These are phyloP conservation scores for Lasioglossum malachurum DNA, from an alignment of 2,888 invertebrate species.

Conservation along the genomic window DNA sequence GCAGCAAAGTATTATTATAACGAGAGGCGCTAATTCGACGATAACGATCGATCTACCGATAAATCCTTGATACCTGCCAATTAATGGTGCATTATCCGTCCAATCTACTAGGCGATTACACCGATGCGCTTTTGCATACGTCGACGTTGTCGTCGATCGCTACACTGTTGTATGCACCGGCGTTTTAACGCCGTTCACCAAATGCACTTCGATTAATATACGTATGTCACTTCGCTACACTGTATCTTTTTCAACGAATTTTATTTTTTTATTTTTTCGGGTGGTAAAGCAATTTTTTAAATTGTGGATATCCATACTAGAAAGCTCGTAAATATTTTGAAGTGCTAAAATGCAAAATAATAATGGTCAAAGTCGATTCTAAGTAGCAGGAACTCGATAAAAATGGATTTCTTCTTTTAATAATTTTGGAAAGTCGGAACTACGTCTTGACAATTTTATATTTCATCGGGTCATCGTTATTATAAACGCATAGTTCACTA, in stretches of 20 bases:
- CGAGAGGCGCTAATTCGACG: background rate
- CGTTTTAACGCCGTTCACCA: background rate
- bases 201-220: background rate
- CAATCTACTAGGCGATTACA: background rate
- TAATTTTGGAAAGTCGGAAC: no score
- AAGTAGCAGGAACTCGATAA: no score
- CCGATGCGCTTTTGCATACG: background rate
- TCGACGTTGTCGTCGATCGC: background rate
- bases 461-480: no score
- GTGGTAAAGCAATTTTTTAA: background rate
- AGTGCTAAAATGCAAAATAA: background rate
- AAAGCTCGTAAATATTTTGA: background rate
- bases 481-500: no score
- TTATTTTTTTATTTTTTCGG: no score
- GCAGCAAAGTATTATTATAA: constrained; percentile 2
- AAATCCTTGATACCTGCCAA: background rate
- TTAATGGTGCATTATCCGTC: background rate
- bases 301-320: no score
- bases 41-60: background rate
- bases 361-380: no score
- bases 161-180: background rate
- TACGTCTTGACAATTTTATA: no score
- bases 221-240: background rate
- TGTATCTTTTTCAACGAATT: background rate
- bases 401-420: no score